A percentile compares a stretch with the other conserved stretches of the same genome.
Evolutionary conservation across 2,113 vertebrate genomes (phyloP).

Genomic region (Oreochromis spilurus): DNA sequence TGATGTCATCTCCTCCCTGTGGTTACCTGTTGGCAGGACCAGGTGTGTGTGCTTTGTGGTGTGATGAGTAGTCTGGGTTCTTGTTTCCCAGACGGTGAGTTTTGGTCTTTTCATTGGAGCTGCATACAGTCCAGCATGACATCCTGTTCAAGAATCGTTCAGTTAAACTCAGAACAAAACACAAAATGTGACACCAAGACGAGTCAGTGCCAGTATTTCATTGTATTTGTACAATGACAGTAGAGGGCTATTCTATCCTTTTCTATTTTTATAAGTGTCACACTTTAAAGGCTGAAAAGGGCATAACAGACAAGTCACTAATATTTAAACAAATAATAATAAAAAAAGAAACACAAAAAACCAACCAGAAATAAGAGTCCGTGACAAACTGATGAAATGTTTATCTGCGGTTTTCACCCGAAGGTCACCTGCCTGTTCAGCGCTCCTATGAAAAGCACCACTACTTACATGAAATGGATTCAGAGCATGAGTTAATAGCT

Average conservation of each 20-base stretch:
- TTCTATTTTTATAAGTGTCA: neutral
- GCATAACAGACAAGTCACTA: neutral
- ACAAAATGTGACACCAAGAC: neutral
- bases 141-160: neutral
- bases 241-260: neutral
- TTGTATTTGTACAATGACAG: neutral
- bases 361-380: neutral
- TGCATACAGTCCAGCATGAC: neutral
- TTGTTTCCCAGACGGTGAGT: neutral
- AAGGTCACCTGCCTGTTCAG: neutral
- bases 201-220: neutral
- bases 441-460: neutral
- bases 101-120: neutral
- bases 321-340: neutral
- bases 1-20: conserved; percentile 1
- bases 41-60: neutral
- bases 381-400: neutral
- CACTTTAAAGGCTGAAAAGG: neutral
- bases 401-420: neutral
- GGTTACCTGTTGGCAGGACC: neutral
- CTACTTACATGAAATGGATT: neutral
- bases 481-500: neutral
- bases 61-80: neutral
- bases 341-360: neutral
- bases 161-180: neutral